phyloP scores from a whole-genome alignment of 2,113 vertebrate genomes.

The Cyprinodon brontotheroides region DNA sequence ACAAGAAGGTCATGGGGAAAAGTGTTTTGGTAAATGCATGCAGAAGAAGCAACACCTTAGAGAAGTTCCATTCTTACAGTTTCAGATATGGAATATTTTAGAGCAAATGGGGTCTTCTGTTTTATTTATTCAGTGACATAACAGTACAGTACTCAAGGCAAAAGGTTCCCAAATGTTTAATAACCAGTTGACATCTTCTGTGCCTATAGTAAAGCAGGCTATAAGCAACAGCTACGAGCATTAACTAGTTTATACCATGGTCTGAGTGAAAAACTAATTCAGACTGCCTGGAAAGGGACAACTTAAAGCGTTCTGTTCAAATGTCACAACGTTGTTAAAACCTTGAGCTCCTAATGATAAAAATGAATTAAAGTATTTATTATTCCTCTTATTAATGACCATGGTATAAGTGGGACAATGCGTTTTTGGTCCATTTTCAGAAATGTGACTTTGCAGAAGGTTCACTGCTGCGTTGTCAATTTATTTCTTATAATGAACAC shows the following conservation, averaged over 20 bases:
- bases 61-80: constrained; percentile 2
- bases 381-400: too few relatives aligned
- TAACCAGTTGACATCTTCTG: constrained; percentile 46
- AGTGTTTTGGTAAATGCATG: constrained; percentile 31
- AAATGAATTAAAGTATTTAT: too few relatives aligned
- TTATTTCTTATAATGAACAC: too few relatives aligned
- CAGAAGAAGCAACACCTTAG: constrained; percentile 55
- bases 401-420: too few relatives aligned
- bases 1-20: constrained; percentile 35
- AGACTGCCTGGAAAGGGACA: too few relatives aligned
- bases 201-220: constrained; percentile 18
- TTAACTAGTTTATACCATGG: constrained; percentile 11
- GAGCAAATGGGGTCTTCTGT: background rate
- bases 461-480: too few relatives aligned
- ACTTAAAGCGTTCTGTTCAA: too few relatives aligned
- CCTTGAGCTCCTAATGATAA: too few relatives aligned
- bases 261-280: too few relatives aligned
- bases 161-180: constrained; percentile 36
- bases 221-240: constrained; percentile 35
- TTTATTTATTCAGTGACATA: background rate
- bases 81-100: background rate
- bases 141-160: constrained; percentile 47
- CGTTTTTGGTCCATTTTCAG: too few relatives aligned
- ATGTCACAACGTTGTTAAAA: too few relatives aligned
- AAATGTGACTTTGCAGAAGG: too few relatives aligned